A percentile compares a stretch with the other conserved stretches of the same genome.
Evolutionary conservation across 2,797 vertebrate species (phyloP).

Genomic region (Sebastes trivittatus): DNA sequence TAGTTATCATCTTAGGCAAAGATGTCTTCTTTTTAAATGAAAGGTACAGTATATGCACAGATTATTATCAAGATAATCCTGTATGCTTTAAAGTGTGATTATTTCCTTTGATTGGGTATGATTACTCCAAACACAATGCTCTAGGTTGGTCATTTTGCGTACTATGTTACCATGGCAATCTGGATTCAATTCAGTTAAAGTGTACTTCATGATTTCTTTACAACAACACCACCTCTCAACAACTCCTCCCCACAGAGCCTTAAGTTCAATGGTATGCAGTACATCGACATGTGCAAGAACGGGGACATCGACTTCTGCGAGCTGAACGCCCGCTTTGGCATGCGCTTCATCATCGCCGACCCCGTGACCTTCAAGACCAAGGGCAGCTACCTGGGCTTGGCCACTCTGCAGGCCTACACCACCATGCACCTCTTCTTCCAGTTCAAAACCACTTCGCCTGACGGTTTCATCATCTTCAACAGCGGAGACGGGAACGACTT

Average conservation of each 20-base stretch:
- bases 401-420: conserved; percentile 95
- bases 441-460: conserved; percentile 96
- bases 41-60: not conserved
- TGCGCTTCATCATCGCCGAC: conserved; percentile 96
- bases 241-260: conserved; percentile 82
- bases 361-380: conserved; percentile 97
- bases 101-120: not conserved
- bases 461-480: conserved; percentile 97
- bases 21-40: not conserved
- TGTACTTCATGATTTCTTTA: not conserved
- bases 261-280: conserved; percentile 96
- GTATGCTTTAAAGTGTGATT: not conserved
- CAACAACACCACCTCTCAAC: not conserved
- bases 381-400: conserved; percentile 94
- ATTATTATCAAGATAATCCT: not conserved
- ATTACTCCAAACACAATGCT: not conserved
- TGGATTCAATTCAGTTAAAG: not conserved
- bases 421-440: conserved; percentile 99
- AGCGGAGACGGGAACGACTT: conserved; percentile 97
- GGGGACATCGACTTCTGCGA: conserved; percentile 98
- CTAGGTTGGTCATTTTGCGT: not conserved
- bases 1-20: not conserved
- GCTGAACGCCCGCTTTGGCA: conserved; percentile 95
- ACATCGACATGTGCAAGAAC: conserved; percentile 98
- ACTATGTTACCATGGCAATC: not conserved